Percentiles rank a stretch among this genome's conserved stretches.
Conservation (phyloP, 2,797 vertebrate species). For the Choloepus didactylus region DNA sequence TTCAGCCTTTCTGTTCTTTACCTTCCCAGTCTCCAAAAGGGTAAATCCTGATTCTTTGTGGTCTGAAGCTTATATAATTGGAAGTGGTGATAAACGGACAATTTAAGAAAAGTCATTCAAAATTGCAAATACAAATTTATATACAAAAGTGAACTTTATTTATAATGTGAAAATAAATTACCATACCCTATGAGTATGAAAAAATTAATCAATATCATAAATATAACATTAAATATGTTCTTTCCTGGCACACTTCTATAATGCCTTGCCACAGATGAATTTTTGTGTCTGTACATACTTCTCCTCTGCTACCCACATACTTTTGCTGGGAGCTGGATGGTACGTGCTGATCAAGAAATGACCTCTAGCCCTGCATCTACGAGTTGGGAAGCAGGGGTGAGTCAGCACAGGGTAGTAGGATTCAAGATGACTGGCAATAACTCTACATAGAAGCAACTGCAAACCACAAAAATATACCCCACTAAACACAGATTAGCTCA, state of each 20-base stretch:
- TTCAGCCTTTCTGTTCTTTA: neutral
- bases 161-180: neutral
- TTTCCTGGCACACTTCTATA: neutral
- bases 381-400: neutral
- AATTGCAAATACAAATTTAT: neutral
- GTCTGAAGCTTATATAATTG: neutral
- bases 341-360: neutral
- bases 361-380: neutral
- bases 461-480: neutral
- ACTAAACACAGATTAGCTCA: neutral
- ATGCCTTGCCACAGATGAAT: neutral
- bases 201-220: neutral
- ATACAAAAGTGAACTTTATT: neutral
- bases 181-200: neutral
- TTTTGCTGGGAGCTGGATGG: neutral
- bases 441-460: neutral
- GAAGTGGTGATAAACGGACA: neutral
- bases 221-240: neutral
- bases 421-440: neutral
- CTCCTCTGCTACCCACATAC: neutral
- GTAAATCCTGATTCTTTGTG: neutral
- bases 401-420: neutral
- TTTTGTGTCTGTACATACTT: neutral
- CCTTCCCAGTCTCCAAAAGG: neutral
- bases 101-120: neutral